Base-by-base conservation (phyloP, 2,113 vertebrate species). In the Hippocampus barbouri region DNA sequence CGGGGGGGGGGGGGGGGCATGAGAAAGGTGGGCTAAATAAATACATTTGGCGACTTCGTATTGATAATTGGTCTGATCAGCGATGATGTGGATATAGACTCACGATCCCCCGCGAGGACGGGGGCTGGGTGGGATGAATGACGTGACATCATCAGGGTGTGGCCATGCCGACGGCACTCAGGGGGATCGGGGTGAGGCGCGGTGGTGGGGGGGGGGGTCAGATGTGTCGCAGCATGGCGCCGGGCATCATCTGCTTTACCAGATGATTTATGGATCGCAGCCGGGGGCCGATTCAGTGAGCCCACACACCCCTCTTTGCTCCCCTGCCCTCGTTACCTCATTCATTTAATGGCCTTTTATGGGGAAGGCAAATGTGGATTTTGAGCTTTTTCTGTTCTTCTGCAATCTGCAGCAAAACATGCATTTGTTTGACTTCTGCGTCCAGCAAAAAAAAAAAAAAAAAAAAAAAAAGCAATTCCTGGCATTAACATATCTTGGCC, bases 21-120 rank as follows among this genome's bases (percentile, higher is more conserved):
- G 74, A 78, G 79, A 82, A 83, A 78, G 54, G 38, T 68, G 27
- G 76, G 68, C 77, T 75, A 78, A 86, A 89, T 88, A 83, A 85
- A 85, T 90, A 85, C 70, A 84, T 88, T 84, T 89, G 62, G 81
- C 83, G 80, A 87, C 72, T 67, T 69, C 71, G 79, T 84, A 87
- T 86, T 82, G 81, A 87, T 89, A 85, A 89, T 83, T 87, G 86
- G 90, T 87, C 83, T 87, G 82, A 90, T 88, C 84, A 87, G 85
- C 45, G 76, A 68, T 68, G 40, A 71, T 81, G 80, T 69, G 83
- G 78, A 91, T 90, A 89, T 86, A 83, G 69, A 75, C 79, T 85
- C 87, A 89, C 82, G 72, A 71, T 54, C 83, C 76, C 79, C 62
- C 66, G 67, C 69, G 21, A 14, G 82, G 73, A 77, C 76, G 73